phyloP scores from a whole-genome alignment of 2,113 vertebrate species.

The Ptilonorhynchus violaceus region DNA sequence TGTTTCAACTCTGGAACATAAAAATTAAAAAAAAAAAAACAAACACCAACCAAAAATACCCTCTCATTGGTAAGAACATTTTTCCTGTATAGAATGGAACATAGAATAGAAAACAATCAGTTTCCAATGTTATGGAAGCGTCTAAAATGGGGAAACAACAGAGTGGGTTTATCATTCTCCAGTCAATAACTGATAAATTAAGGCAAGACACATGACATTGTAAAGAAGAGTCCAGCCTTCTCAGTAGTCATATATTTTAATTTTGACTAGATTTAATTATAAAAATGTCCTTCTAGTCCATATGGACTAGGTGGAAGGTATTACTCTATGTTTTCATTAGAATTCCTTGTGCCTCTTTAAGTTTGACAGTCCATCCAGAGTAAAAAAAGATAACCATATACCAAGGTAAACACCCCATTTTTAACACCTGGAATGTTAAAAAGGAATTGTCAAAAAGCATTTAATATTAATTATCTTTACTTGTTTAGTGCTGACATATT shows the following conservation, averaged over 20 bases:
- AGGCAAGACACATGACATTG: neutral
- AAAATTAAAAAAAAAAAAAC: neutral
- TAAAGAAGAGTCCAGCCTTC: neutral
- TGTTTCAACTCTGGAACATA: neutral
- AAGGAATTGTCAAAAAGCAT: neutral
- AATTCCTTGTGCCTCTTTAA: neutral
- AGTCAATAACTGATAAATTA: neutral
- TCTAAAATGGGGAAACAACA: neutral
- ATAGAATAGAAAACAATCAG: neutral
- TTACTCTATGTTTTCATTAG: neutral
- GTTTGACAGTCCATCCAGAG: neutral
- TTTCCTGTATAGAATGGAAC: neutral
- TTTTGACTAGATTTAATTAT: neutral
- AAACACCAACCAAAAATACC: neutral
- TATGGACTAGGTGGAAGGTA: neutral
- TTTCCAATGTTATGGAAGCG: neutral
- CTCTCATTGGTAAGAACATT: neutral
- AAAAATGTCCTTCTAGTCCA: neutral
- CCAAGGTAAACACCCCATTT: neutral
- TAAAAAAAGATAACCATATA: neutral
- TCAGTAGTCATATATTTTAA: neutral
- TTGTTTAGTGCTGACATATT: neutral
- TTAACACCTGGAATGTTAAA: neutral
- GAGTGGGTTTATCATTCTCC: neutral
- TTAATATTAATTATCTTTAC: neutral